These are phyloP conservation scores for Phoronis australis DNA, from an alignment of 2,888 invertebrate genomes.

Conservation along the genomic window DNA sequence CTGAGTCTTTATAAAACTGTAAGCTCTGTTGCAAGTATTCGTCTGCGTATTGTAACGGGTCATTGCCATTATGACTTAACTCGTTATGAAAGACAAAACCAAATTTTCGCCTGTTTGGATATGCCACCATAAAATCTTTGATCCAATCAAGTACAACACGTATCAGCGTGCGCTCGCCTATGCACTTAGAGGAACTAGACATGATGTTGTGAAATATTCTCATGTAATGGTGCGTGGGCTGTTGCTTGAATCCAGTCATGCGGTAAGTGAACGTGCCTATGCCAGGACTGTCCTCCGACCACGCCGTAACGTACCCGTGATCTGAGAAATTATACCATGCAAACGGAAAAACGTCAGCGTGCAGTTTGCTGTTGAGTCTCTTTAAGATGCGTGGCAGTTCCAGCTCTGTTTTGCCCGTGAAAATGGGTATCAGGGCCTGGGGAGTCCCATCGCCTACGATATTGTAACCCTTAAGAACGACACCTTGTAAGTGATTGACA, in stretches of 20 bases:
- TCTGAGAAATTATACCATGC: slow-evolving; percentile 70
- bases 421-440: slow-evolving; percentile 71
- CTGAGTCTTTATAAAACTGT: slow-evolving; percentile 56
- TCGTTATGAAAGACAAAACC: slow-evolving; percentile 81
- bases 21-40: slow-evolving; percentile 60
- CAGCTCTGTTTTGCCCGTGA: slow-evolving; percentile 68
- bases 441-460: slow-evolving; percentile 49
- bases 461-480: slow-evolving; percentile 61
- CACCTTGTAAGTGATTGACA: slow-evolving; percentile 56
- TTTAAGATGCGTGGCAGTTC: slow-evolving; percentile 74
- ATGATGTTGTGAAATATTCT: slow-evolving; percentile 59
- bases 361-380: slow-evolving; percentile 62
- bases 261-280: slow-evolving; percentile 60
- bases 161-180: no score
- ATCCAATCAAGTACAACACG: no score
- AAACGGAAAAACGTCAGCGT: slow-evolving; percentile 67
- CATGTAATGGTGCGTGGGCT: slow-evolving; percentile 84
- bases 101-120: slow-evolving; percentile 68
- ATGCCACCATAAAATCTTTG: slow-evolving; percentile 58
- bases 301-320: slow-evolving; percentile 60
- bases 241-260: slow-evolving; percentile 71
- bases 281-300: slow-evolving; percentile 66
- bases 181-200: no score
- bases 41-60: slow-evolving; percentile 66
- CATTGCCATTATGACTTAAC: slow-evolving; percentile 78